These are phyloP conservation scores for Pediacus dermestoides DNA, from an alignment of 2,888 invertebrate species.

Conservation along the genomic window DNA sequence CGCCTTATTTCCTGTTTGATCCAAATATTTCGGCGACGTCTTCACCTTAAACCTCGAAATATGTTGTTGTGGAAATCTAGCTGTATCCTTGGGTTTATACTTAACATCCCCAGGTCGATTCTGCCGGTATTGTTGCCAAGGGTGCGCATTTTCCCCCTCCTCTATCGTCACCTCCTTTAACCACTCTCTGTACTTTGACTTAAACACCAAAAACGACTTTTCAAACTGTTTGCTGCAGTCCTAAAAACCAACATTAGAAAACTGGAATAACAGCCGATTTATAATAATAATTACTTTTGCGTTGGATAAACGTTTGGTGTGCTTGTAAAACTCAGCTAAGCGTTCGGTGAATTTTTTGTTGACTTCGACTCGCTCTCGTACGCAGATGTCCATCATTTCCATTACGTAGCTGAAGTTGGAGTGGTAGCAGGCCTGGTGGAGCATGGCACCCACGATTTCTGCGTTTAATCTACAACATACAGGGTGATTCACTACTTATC, in stretches of 20 bases:
- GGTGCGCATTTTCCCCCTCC: slow-evolving; percentile 54
- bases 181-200: slow-evolving; percentile 52
- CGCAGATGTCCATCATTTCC: slow-evolving; percentile 64
- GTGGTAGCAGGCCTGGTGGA: slow-evolving; percentile 61
- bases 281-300: slow-evolving; percentile 47
- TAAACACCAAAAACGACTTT: slow-evolving; percentile 50
- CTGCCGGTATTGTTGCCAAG: slow-evolving; percentile 62
- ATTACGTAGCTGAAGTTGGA: slow-evolving; percentile 65
- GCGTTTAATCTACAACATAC: slow-evolving; percentile 61
- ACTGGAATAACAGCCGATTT: too few relatives aligned
- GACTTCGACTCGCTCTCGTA: slow-evolving; percentile 60
- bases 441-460: slow-evolving; percentile 71
- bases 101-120: slow-evolving; percentile 34
- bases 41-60: slow-evolving; percentile 41
- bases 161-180: slow-evolving; percentile 50
- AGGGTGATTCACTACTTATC: background rate
- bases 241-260: background rate
- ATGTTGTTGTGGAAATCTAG: slow-evolving; percentile 43
- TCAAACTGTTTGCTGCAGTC: slow-evolving; percentile 19
- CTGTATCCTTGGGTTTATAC: slow-evolving; percentile 36
- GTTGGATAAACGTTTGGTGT: slow-evolving; percentile 54
- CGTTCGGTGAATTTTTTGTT: slow-evolving; percentile 60
- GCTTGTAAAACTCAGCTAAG: slow-evolving; percentile 61
- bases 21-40: slow-evolving; percentile 35
- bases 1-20: too few relatives aligned